phyloP scores from a whole-genome alignment of 2,113 vertebrate genomes.

The Eurypyga helias region DNA sequence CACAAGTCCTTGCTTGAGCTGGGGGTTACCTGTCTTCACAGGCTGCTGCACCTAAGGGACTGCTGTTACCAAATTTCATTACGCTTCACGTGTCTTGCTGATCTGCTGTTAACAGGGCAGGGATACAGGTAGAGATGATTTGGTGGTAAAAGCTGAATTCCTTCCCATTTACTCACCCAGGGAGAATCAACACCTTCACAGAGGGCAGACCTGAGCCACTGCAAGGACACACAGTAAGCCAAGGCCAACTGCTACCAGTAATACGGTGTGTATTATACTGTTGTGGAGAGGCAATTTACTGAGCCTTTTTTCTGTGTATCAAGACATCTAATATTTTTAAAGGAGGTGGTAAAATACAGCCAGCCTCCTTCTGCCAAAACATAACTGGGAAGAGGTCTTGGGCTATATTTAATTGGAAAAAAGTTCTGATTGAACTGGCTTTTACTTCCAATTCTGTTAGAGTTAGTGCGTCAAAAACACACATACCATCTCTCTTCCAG shows the following conservation, averaged over 20 bases:
- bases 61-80: background rate
- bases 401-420: background rate
- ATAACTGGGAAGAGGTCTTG: background rate
- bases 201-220: background rate
- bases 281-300: background rate
- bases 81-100: fast-evolving
- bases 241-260: background rate
- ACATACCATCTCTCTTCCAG: background rate
- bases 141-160: background rate
- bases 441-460: background rate
- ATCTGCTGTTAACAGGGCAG: background rate
- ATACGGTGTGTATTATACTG: background rate
- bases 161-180: background rate
- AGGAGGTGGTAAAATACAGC: background rate
- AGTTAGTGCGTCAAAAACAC: background rate
- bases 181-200: background rate
- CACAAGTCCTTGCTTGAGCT: background rate
- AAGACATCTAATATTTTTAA: background rate
- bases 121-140: background rate
- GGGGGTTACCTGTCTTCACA: background rate
- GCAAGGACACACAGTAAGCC: background rate
- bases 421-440: background rate
- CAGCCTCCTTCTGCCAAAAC: background rate
- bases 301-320: background rate
- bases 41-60: background rate